Evolutionary conservation across 2,888 invertebrate genomes (phyloP), one percentile per base, ranked within the genome.

Genomic region (Apocheima hispidaria): DNA sequence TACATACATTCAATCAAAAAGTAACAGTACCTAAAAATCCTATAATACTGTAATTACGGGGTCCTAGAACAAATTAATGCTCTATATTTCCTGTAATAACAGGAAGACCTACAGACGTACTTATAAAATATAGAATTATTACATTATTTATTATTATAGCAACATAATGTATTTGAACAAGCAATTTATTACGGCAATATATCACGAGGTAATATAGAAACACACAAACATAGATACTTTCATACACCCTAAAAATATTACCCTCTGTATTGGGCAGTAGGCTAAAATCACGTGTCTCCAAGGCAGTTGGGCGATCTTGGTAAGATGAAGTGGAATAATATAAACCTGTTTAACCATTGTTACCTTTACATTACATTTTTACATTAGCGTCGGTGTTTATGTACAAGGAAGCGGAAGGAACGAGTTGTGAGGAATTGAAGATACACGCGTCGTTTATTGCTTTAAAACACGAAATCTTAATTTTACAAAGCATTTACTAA

Each of bases 331-430:
- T 14, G 35, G 5, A 14, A n/a, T 14, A n/a, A n/a, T n/a, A n/a
- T 14, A 28, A 28, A 28, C 43, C 23, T 28, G 16, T 18, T 20
- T 33, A 46, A 30, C 10, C 30, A 16, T 20, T 12, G n/a, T 26
- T 40, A 51, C 33, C 46, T 40, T 12, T 4, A 28, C 33, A 6
- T 7, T 28, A 28, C 2, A 4, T 23, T 4, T 4, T 23, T 6
- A 36, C 48, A 48, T 16, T 21, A 43, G 49, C 33, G 49, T 52
- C 41, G 3, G 14, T 36, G 50, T 33, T 57, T 63, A 56, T 50
- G 26, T 16, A 28, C 35, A 23, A 53, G 62, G 59, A 60, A 60
- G 52, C 55, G 52, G 55, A 56, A 44, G 41, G 20, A 51, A 26
- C 28, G 20, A 52, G 40, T 41, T 18, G 35, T 41, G 40, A 28